Base-by-base conservation (phyloP, 2,113 vertebrate genomes). In the Leptodactylus fuscus region DNA sequence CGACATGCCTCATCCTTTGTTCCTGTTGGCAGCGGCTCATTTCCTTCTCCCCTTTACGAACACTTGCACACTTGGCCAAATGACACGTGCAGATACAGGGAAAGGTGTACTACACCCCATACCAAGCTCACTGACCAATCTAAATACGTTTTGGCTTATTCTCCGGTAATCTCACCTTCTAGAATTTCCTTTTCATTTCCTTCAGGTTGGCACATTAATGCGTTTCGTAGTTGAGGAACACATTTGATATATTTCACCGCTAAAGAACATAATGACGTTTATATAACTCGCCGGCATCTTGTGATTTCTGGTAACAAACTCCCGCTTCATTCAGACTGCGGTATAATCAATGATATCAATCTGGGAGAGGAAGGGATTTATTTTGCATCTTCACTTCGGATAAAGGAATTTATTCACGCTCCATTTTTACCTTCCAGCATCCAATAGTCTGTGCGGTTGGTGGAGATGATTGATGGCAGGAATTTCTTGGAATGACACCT, bases 261-360 rank as follows among this genome's bases (percentile, higher is more conserved):
- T 78, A 36, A 77, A 18, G 24, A 77, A 55, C 49, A 55, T 55
- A 78, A 78, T 78, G 74, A 76, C 48, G 55, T 62, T 81, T 62
- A 15, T 60, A 62, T 27, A 44, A 81, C 24, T 55, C 53, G 41
- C 29, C 53, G 3, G 53, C 58, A 44, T 81, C 29, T 38, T 60
- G 51, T 60, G 34, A 60, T 13, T 80, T 48, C 36, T 41, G 41
- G 29, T 62, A 80, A 60, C 20, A 24, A 80, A 53, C 24, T 51
- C 77, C 55, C 10, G 32, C 24, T 73, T 55, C 34, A 55, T 82
- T 73, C 34, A 73, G 8, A 70, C 49, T 74, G 49, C 81, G 32
- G 51, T 73, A 27, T 83, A 83, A 75, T 75, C 51, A 74, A 75
- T 75, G 65, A 82, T 74, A 83, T 83, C 70, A 74, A 83, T 74